Percentiles rank a stretch among this genome's conserved stretches.
phyloP scores from a whole-genome alignment of 64 coral and sea anemone species.

The Acropora yongei region DNA sequence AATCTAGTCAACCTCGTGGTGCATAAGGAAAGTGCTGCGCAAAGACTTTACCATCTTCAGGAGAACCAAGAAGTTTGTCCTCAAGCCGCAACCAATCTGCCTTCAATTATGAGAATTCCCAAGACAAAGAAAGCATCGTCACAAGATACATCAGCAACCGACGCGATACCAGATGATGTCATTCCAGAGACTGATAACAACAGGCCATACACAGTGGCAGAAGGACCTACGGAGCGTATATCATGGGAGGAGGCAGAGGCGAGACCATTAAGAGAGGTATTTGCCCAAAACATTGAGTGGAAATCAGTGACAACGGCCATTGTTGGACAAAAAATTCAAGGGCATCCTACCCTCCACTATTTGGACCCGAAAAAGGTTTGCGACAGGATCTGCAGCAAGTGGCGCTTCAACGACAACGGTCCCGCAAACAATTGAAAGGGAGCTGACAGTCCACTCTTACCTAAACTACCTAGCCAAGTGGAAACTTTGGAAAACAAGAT shows the following conservation, averaged over 20 bases:
- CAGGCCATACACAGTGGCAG: not conserved
- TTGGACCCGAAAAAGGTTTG: constrained; percentile 21
- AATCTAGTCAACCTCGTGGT: not conserved
- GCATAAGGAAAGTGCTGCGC: not conserved
- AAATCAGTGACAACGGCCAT: constrained; percentile 47
- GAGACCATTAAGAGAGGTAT: constrained; percentile 17
- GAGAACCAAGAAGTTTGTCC: constrained; percentile 44
- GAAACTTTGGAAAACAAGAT: constrained; percentile 24
- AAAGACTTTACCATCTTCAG: constrained; percentile 52
- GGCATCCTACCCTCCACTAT: not conserved
- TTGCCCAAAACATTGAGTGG: constrained; percentile 26
- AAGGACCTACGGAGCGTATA: not conserved
- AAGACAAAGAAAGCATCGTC: not conserved
- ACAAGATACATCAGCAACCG: not conserved
- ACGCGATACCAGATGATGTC: not conserved
- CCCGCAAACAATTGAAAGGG: not conserved
- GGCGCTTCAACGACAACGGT: not conserved
- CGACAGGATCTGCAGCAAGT: constrained; percentile 51
- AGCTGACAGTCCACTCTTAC: not conserved
- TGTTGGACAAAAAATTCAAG: constrained; percentile 35
- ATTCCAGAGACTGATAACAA: constrained; percentile 1
- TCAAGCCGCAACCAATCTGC: not conserved
- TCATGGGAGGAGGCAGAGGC: constrained; percentile 38
- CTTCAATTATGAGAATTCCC: not conserved
- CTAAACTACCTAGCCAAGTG: constrained; percentile 6